phyloP scores from a whole-genome alignment of 2,888 invertebrate genomes.

The Coleophora deauratella region DNA sequence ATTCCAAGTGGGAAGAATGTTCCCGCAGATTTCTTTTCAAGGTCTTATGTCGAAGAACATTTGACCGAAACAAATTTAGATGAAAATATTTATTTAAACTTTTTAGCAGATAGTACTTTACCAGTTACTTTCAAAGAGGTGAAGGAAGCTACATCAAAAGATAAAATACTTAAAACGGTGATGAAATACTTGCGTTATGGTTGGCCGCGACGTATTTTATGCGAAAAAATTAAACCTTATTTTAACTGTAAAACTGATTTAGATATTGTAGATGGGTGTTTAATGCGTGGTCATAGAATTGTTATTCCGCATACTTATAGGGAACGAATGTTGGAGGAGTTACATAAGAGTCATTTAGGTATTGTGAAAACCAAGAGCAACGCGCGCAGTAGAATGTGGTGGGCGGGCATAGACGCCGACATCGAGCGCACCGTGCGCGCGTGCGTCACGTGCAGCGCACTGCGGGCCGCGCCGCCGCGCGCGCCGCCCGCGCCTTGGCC shows the following conservation, averaged over 20 bases:
- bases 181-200: slow-evolving; percentile 10
- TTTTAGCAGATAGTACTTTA: no score
- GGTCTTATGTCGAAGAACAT: no score
- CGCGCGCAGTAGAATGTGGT: neutral
- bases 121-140: no score
- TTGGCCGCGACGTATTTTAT: slow-evolving; percentile 8
- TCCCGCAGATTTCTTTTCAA: slow-evolving; percentile 14
- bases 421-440: neutral
- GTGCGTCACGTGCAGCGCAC: slow-evolving; percentile 1
- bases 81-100: no score
- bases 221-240: slow-evolving; percentile 11
- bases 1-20: slow-evolving; percentile 8
- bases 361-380: neutral
- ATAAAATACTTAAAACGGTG: slow-evolving; percentile 6
- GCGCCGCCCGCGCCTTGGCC: slow-evolving; percentile 15
- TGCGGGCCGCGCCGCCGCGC: slow-evolving; percentile 13
- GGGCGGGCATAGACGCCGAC: neutral
- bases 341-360: no score
- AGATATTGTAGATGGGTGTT: slow-evolving; percentile 10
- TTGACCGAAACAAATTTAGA: no score
- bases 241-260: slow-evolving; percentile 15
- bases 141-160: neutral
- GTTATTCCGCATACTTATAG: slow-evolving; percentile 9
- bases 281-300: slow-evolving; percentile 11
- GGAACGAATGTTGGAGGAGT: slow-evolving; percentile 9